Conservation (phyloP, 2,888 invertebrate genomes). For the Xestia sexstrigata region DNA sequence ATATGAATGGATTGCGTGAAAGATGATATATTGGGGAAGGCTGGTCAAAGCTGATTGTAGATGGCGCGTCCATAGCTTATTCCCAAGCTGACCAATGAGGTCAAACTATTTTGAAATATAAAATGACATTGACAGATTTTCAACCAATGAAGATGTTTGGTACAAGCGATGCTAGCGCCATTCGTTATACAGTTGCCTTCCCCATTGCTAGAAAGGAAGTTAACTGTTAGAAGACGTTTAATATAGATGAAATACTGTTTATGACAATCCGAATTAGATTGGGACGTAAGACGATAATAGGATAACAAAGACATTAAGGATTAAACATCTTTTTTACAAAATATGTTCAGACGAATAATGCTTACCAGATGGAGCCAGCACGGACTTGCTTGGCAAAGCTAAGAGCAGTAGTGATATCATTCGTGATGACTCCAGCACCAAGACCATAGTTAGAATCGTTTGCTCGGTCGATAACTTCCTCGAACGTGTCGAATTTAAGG, state of each 20-base stretch:
- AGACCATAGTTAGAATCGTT: constrained; percentile 96
- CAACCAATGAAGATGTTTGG: too few relatives aligned
- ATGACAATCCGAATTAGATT: not conserved
- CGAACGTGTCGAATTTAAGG: constrained; percentile 94
- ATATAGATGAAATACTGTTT: not conserved
- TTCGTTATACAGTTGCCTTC: too few relatives aligned
- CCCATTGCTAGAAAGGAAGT: not conserved
- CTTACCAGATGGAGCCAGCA: constrained; percentile 95
- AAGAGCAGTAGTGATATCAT: constrained; percentile 95
- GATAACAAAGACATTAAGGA: not conserved
- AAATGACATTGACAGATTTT: too few relatives aligned
- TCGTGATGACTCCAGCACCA: constrained; percentile 96
- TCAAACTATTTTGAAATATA: too few relatives aligned
- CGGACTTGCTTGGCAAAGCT: constrained; percentile 94
- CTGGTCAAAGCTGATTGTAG: too few relatives aligned
- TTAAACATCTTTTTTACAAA: not conserved
- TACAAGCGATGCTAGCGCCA: too few relatives aligned
- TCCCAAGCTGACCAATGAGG: too few relatives aligned
- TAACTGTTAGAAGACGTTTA: not conserved
- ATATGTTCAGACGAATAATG: not conserved
- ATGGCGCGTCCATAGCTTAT: too few relatives aligned
- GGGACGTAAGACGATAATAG: too few relatives aligned
- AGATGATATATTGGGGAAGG: not conserved
- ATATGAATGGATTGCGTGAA: not conserved
- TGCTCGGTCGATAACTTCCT: constrained; percentile 96